These are phyloP conservation scores for Erebia epiphron DNA, from an alignment of 2,888 invertebrate genomes.

Conservation along the genomic window DNA sequence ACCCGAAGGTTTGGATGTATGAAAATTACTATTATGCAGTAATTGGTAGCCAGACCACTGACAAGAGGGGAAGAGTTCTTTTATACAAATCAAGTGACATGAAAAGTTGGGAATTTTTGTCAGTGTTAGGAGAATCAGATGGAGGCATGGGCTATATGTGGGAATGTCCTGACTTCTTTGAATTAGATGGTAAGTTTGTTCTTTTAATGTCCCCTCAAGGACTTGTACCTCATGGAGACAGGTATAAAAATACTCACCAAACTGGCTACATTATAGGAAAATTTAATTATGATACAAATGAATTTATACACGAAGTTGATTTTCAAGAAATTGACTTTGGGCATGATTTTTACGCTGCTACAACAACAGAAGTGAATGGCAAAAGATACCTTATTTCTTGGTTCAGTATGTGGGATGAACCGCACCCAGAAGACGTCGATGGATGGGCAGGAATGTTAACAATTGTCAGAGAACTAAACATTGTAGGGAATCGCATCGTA, in stretches of 20 bases:
- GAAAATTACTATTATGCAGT: slow-evolving; percentile 70
- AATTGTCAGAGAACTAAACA: slow-evolving; percentile 62
- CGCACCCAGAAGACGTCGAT: slow-evolving; percentile 63
- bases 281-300: slow-evolving; percentile 68
- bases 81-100: slow-evolving; percentile 70
- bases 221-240: slow-evolving; percentile 63
- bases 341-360: slow-evolving; percentile 77
- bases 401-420: slow-evolving; percentile 75
- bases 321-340: slow-evolving; percentile 76
- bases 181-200: slow-evolving; percentile 68
- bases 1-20: slow-evolving; percentile 76
- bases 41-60: slow-evolving; percentile 66
- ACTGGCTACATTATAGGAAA: slow-evolving; percentile 74
- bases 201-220: slow-evolving; percentile 76
- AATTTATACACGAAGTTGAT: slow-evolving; percentile 59
- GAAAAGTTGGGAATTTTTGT: slow-evolving; percentile 66
- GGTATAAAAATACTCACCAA: slow-evolving; percentile 68
- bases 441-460: slow-evolving; percentile 77
- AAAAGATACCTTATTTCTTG: slow-evolving; percentile 67
- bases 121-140: slow-evolving; percentile 63
- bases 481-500: slow-evolving; percentile 57
- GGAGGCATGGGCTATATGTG: slow-evolving; percentile 74
- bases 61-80: slow-evolving; percentile 64
- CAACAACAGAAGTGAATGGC: slow-evolving; percentile 64
- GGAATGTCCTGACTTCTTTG: slow-evolving; percentile 81